Evolutionary conservation across 2,113 vertebrate species (phyloP).

Genomic region (Phrynocephalus versicolor): DNA sequence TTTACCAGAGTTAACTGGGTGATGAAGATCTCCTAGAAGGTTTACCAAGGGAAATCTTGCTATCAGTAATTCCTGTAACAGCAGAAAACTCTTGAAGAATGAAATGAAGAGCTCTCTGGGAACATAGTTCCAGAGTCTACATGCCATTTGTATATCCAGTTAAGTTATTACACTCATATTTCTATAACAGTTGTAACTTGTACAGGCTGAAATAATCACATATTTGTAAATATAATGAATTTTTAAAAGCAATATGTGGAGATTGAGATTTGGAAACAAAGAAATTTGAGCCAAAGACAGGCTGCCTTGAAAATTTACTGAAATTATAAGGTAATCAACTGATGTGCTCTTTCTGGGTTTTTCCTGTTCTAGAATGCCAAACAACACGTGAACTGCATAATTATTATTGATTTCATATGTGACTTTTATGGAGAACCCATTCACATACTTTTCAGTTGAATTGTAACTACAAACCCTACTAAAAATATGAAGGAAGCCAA

Average conservation of each 20-base stretch:
- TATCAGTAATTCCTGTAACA: background rate
- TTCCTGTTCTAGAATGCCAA: slow-evolving; percentile 15
- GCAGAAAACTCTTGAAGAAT: background rate
- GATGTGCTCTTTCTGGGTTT: background rate
- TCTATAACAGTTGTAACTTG: background rate
- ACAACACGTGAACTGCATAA: background rate
- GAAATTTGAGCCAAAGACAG: background rate
- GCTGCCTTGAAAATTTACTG: background rate
- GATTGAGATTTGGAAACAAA: slow-evolving; percentile 28
- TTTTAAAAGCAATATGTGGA: background rate
- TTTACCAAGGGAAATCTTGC: background rate
- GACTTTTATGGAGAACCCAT: fast-evolving
- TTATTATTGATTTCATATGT: slow-evolving; percentile 36
- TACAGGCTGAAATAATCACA: background rate
- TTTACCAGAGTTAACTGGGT: background rate
- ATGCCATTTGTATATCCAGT: background rate
- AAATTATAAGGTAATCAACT: slow-evolving; percentile 18
- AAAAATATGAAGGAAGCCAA: background rate
- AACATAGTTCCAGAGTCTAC: background rate
- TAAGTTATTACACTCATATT: background rate
- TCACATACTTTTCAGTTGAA: background rate
- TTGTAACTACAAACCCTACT: background rate
- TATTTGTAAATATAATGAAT: background rate
- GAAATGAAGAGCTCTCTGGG: background rate
- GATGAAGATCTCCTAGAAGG: background rate